Evolutionary conservation across 2,888 invertebrate genomes (phyloP).

Genomic region (Chymomyza procnemis): DNA sequence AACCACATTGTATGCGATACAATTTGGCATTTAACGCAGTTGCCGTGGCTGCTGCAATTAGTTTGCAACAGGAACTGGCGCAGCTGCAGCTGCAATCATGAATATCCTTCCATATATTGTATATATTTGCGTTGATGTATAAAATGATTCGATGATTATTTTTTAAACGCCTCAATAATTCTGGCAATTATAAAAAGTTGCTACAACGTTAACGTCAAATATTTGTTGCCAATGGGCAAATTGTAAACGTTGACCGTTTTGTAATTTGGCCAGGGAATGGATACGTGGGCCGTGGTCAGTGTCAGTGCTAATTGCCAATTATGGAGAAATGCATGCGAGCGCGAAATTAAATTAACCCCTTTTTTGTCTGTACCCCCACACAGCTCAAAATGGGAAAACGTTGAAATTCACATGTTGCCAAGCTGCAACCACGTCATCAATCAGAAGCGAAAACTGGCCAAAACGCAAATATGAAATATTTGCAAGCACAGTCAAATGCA

Average conservation of each 20-base stretch:
- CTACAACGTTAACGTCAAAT: slow-evolving; percentile 42
- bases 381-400: too few species aligned
- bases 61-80: neutral
- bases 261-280: slow-evolving; percentile 31
- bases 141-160: slow-evolving; percentile 58
- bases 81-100: slow-evolving; percentile 60
- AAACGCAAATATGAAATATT: slow-evolving; percentile 49
- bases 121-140: slow-evolving; percentile 17
- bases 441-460: slow-evolving; percentile 37
- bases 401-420: slow-evolving; percentile 42
- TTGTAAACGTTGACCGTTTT: slow-evolving; percentile 49
- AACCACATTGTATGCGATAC: neutral
- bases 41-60: slow-evolving; percentile 26
- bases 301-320: slow-evolving; percentile 76
- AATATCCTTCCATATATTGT: neutral
- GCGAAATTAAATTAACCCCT: slow-evolving; percentile 76
- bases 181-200: slow-evolving; percentile 40
- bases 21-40: slow-evolving; percentile 31
- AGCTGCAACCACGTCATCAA: slow-evolving; percentile 59
- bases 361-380: slow-evolving; percentile 37
- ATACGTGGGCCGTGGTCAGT: slow-evolving; percentile 51
- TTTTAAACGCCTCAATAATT: slow-evolving; percentile 69
- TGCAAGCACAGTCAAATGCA: slow-evolving; percentile 9
- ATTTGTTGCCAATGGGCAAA: slow-evolving; percentile 60
- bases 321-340: slow-evolving; percentile 75